A percentile compares a stretch with the other conserved stretches of the same genome.
These are phyloP conservation scores for Sigmodon hispidus DNA, from an alignment of 2,113 vertebrate species.

Conservation along the genomic window DNA sequence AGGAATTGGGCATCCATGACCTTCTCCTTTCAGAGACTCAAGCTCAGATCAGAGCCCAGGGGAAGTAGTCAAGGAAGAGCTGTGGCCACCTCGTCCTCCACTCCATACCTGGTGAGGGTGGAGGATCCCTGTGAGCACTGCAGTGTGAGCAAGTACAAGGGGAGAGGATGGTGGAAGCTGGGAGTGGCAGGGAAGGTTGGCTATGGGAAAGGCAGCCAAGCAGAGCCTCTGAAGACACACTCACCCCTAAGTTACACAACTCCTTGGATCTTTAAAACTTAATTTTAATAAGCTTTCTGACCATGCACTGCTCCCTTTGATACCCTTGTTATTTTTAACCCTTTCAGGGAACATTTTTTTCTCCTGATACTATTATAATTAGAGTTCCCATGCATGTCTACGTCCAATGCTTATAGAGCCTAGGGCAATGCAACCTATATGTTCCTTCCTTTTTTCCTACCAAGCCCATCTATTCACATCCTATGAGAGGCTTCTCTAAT, in stretches of 20 bases:
- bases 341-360: not conserved
- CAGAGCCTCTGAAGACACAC: slow-evolving; percentile 64
- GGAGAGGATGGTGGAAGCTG: fast-evolving
- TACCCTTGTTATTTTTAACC: not conserved
- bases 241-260: slow-evolving; percentile 88
- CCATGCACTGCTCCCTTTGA: not conserved
- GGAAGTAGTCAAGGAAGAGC: fast-evolving
- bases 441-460: not conserved
- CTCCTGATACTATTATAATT: not conserved
- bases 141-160: fast-evolving
- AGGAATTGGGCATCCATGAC: too few relatives aligned
- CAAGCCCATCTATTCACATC: not conserved
- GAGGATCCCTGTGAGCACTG: not conserved
- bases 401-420: not conserved
- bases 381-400: not conserved
- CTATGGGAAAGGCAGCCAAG: not conserved
- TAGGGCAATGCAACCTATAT: not conserved
- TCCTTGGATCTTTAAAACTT: slow-evolving; percentile 86
- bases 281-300: slow-evolving; percentile 52
- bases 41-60: fast-evolving
- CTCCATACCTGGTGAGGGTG: too few relatives aligned
- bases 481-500: not conserved
- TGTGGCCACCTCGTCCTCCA: too few relatives aligned
- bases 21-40: too few relatives aligned
- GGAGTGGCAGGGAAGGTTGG: not conserved